These are phyloP conservation scores for Procavia capensis DNA, from an alignment of 2,113 vertebrate species.

Conservation along the genomic window DNA sequence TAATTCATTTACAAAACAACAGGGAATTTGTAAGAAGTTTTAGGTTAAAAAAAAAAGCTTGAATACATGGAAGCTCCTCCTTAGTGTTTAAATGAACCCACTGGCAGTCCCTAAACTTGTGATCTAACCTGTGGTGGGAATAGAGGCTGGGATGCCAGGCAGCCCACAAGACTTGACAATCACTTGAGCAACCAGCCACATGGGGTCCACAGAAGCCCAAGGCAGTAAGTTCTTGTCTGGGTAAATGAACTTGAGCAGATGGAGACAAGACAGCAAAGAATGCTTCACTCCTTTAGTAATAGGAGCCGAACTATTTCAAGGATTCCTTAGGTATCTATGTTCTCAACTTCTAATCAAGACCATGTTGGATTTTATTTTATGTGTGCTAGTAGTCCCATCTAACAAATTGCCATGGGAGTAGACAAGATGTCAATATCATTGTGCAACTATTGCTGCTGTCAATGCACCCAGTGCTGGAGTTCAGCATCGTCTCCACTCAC, in stretches of 20 bases:
- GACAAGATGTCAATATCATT: neutral
- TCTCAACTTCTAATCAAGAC: neutral
- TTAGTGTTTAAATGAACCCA: too few species aligned
- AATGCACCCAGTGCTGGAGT: neutral
- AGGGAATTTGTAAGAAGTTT: neutral
- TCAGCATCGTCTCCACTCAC: neutral
- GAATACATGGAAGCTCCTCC: neutral
- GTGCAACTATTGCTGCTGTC: neutral
- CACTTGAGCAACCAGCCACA: neutral
- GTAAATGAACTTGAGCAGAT: neutral
- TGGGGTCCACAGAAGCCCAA: neutral
- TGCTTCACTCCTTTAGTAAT: constrained; percentile 9
- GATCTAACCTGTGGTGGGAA: neutral
- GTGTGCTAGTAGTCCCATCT: neutral
- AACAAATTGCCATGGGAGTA: neutral
- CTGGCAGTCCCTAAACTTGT: neutral
- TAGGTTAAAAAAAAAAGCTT: neutral
- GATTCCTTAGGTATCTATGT: neutral
- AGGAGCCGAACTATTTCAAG: neutral
- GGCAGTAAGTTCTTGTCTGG: neutral
- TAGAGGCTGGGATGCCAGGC: neutral
- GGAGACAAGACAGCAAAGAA: neutral
- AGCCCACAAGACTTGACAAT: neutral
- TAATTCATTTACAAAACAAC: neutral
- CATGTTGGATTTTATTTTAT: neutral